Evolutionary conservation across 2,797 vertebrate species (phyloP), one percentile per base, ranked within the genome.

Genomic region (Odontamblyopus rebecca): DNA sequence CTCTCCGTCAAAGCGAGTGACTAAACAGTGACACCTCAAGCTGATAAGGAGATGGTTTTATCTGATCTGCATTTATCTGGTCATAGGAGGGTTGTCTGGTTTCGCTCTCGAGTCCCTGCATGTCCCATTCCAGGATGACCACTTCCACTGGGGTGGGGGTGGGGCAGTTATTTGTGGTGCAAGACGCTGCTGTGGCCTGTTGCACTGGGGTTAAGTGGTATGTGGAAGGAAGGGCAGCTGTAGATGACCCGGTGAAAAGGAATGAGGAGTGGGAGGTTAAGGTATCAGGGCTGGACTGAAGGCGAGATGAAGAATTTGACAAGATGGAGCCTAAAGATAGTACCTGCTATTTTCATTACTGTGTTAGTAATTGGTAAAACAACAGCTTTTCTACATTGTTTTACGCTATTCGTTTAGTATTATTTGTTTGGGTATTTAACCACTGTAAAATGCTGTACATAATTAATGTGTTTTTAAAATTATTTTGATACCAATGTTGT

Each of bases 1-100:
- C 51, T 64, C 1, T 2, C 50, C 29, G 12, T 67, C 27, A 67
- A 67, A 67, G 16, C 27, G 4, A 29, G 51, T 67, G 29, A 77
- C 64, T 27, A 41, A 54, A 72, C n/a, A 73, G 30, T 66, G 73
- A 72, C 75, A 68, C 56, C 41, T 38, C 23, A 54, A 64, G 54
- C 54, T 67, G 70, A 80, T 75, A 62, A 72, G 60, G 67, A 63
- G 56, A 50, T 23, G 9, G 8, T 16, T 54, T n/a, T 0, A 59
- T 70, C 85, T 82, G 69, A 73, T 71, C 38, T 51, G 71, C 72
- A 77, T 78, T 87, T 89, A 89, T 90, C 89, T 83, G 53, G 38
- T 67, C 68, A 73, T 32, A 30, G 69, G 70, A 81, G 48, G 80
- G 56, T 48, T 23, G 75, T 76, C 76, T 77, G 79, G 78, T 15